A percentile compares a stretch with the other conserved stretches of the same genome.
Conservation (phyloP, 2,888 invertebrate genomes). For the Craniophora ligustri region DNA sequence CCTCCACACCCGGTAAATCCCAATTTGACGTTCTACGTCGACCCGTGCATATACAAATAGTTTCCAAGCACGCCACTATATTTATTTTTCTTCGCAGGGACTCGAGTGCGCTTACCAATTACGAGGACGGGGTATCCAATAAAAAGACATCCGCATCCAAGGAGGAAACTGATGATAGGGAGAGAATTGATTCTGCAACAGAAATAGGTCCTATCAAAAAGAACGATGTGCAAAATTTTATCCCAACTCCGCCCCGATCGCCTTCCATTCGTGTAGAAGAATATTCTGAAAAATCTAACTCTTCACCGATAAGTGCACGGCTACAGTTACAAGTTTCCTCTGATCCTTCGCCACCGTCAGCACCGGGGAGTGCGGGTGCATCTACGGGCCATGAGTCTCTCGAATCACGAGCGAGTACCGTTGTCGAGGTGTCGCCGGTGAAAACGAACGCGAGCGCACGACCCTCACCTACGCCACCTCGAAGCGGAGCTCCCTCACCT, state of each 20-base stretch:
- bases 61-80: slow-evolving; percentile 29
- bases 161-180: slow-evolving; percentile 15
- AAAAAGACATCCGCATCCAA: slow-evolving; percentile 36
- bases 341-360: slow-evolving; percentile 23
- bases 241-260: slow-evolving; percentile 66
- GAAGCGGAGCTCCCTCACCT: slow-evolving; percentile 61
- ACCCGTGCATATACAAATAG: slow-evolving; percentile 45
- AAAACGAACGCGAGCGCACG: slow-evolving; percentile 21
- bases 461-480: slow-evolving; percentile 55
- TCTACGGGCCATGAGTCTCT: slow-evolving; percentile 35
- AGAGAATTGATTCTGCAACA: slow-evolving; percentile 6
- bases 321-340: slow-evolving; percentile 20
- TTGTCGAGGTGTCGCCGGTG: slow-evolving; percentile 35
- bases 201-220: slow-evolving; percentile 16
- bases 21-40: slow-evolving; percentile 18
- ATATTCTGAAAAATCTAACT: slow-evolving; percentile 73
- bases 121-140: slow-evolving; percentile 45
- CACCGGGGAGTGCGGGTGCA: slow-evolving; percentile 13
- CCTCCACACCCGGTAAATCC: slow-evolving; percentile 77
- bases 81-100: slow-evolving; percentile 76
- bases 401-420: slow-evolving; percentile 46
- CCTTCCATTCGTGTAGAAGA: slow-evolving; percentile 79
- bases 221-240: slow-evolving; percentile 19
- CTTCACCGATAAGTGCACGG: slow-evolving; percentile 50
- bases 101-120: slow-evolving; percentile 73